These are phyloP conservation scores for Drosophila guanche DNA, from an alignment of 1,140 invertebrate species.

Conservation along the genomic window DNA sequence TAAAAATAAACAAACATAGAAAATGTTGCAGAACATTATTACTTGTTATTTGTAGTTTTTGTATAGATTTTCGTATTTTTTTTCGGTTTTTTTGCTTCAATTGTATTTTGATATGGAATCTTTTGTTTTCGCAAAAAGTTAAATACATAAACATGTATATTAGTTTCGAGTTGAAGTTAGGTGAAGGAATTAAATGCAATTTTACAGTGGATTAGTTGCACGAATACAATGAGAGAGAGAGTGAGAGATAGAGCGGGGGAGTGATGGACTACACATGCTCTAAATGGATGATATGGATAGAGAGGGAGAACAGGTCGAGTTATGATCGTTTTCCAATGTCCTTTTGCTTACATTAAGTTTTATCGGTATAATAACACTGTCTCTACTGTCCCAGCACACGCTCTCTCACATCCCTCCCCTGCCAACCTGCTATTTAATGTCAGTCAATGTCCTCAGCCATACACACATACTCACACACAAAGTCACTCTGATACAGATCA, in stretches of 20 bases:
- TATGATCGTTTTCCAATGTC: constrained; percentile 21
- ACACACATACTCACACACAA: constrained; percentile 20
- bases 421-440: constrained; percentile 34
- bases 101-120: constrained; percentile 60
- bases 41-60: constrained; percentile 36
- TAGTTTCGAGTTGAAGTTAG: constrained; percentile 48
- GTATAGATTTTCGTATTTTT: constrained; percentile 30
- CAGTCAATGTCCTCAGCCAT: constrained; percentile 53
- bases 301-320: constrained; percentile 7
- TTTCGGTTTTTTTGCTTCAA: constrained; percentile 14
- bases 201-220: constrained; percentile 52
- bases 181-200: constrained; percentile 60
- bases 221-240: constrained; percentile 20
- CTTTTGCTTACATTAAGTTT: constrained; percentile 47
- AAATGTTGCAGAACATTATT: constrained; percentile 64
- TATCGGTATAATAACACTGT: constrained; percentile 45
- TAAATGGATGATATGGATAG: constrained; percentile 22
- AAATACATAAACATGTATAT: constrained; percentile 54
- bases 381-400: constrained; percentile 21
- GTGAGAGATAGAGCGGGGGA: constrained; percentile 8
- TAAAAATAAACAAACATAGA: constrained; percentile 75
- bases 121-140: constrained; percentile 46
- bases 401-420: constrained; percentile 32
- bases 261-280: constrained; percentile 10
- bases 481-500: constrained; percentile 27